These are phyloP conservation scores for Hemithea aestivaria DNA, from an alignment of 2,888 invertebrate genomes.

Conservation along the genomic window DNA sequence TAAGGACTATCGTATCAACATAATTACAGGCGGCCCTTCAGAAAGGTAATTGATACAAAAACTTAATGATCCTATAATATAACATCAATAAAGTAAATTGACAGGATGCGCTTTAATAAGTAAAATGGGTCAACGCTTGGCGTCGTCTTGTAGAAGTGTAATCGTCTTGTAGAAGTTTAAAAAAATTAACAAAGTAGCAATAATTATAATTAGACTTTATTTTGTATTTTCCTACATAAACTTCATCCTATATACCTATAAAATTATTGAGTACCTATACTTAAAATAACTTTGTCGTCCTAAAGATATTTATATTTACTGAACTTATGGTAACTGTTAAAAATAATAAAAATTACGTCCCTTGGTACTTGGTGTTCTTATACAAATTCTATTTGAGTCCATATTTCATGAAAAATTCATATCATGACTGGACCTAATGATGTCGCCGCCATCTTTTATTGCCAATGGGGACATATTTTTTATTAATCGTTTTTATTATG, in stretches of 20 bases:
- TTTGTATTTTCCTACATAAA: too few relatives aligned
- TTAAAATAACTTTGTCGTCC: too few relatives aligned
- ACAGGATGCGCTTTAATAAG: slow-evolving; percentile 66
- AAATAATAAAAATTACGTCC: slow-evolving; percentile 54
- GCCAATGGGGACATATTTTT: slow-evolving; percentile 64
- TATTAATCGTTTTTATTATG: slow-evolving; percentile 64
- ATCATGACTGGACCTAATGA: slow-evolving; percentile 67
- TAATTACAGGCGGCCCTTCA: slow-evolving; percentile 67
- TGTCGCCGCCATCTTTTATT: slow-evolving; percentile 70
- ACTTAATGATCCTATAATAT: slow-evolving; percentile 70
- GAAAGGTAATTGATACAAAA: slow-evolving; percentile 65
- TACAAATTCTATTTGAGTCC: slow-evolving; percentile 52
- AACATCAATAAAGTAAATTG: slow-evolving; percentile 75
- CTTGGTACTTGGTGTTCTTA: slow-evolving; percentile 41
- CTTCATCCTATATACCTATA: too few relatives aligned
- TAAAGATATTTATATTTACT: too few relatives aligned
- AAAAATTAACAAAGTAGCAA: slow-evolving; percentile 4
- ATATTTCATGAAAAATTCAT: slow-evolving; percentile 78
- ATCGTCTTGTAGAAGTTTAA: too few relatives aligned
- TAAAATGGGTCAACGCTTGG: slow-evolving; percentile 62
- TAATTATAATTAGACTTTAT: too few relatives aligned
- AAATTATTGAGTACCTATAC: too few relatives aligned
- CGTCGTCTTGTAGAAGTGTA: slow-evolving; percentile 29
- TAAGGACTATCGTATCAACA: slow-evolving; percentile 62
- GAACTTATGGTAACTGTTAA: slow-evolving; percentile 44